Base-by-base conservation (phyloP, 2,888 invertebrate genomes). In the Podabrus alpinus region DNA sequence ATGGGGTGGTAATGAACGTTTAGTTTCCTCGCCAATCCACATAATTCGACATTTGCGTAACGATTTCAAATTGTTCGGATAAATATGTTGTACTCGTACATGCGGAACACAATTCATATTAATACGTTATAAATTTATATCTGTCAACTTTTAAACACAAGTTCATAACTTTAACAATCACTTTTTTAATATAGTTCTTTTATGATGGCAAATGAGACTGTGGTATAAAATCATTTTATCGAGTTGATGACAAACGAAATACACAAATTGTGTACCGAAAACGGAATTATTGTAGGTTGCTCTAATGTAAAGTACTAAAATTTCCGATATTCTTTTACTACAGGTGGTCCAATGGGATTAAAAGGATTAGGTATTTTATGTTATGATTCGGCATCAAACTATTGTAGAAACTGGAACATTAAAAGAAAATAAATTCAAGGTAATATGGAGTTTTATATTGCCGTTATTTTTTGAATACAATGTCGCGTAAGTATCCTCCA, bases 11-110 rank as follows among this genome's bases (percentile, higher is more conserved):
- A 92, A 85, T 9, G 90, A 88, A 61, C 89, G 88, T 79, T 90
- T 90, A 68, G 92, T 92, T 85, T 92, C 92, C 85, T 92, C 90
- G 69, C 92, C 92, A 84, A 92, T 92, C 92, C 92, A 92, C 77
- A 86, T 85, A 77, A 87, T 85, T 77, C 83, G 82, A 17, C 75
- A 73, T 66, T 82, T 82, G 69, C 82, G n/a, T 45, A 45, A 45
- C 45, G 45, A 45, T 45, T 45, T 45, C n/a, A n/a, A 45, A n/a
- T n/a, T 45, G 69, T 86, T 83, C 59, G 86, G 86, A 81, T 86
- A 86, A 78, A 85, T 84, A 83, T 88, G 88, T 81, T 85, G 84
- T 77, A 87, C 86, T 81, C 85, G 84, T 77, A 87, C 86, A 59
- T 87, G 74, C 62, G 87, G 86, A 69, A 85, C 82, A 68, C 86